A percentile compares a stretch with the other conserved stretches of the same genome.
Evolutionary conservation across 2,888 invertebrate species (phyloP).

Genomic region (Netelia melanura): DNA sequence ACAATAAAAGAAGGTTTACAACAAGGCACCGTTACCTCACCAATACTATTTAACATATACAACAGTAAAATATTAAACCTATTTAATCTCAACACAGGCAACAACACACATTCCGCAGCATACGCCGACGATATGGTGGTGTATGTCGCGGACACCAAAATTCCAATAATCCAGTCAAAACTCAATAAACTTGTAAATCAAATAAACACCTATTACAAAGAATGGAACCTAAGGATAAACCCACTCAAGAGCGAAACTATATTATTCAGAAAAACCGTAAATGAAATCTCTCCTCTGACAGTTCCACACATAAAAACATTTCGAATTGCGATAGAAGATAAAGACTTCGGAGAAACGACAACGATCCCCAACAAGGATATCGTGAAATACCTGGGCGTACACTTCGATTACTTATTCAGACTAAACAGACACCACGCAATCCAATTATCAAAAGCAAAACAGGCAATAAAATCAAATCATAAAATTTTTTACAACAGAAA

Average conservation of each 20-base stretch:
- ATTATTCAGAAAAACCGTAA: slow-evolving; percentile 44
- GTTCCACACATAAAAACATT: slow-evolving; percentile 45
- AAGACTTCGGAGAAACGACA: slow-evolving; percentile 4
- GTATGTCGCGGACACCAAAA: slow-evolving; percentile 10
- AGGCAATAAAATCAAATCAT: slow-evolving; percentile 23
- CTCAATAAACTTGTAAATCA: slow-evolving; percentile 41
- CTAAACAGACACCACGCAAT: slow-evolving; percentile 33
- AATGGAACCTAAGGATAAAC: slow-evolving; percentile 50
- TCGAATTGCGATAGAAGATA: slow-evolving; percentile 16
- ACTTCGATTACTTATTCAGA: slow-evolving; percentile 49
- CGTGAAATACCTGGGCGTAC: neutral
- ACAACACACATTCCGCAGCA: slow-evolving; percentile 29
- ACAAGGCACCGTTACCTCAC: slow-evolving; percentile 68
- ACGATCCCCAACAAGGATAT: slow-evolving; percentile 20
- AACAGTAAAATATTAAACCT: slow-evolving; percentile 53
- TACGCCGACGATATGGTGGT: slow-evolving; percentile 67
- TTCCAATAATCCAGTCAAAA: neutral
- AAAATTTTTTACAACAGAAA: slow-evolving; percentile 45
- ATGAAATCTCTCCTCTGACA: neutral
- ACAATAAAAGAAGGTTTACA: slow-evolving; percentile 57
- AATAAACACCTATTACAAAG: slow-evolving; percentile 41
- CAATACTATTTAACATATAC: slow-evolving; percentile 66
- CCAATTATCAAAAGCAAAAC: slow-evolving; percentile 42
- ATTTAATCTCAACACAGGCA: slow-evolving; percentile 53
- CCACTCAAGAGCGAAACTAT: slow-evolving; percentile 56